Percentiles rank a stretch among this genome's conserved stretches.
phyloP scores from a whole-genome alignment of 2,797 vertebrate species.

The Pantherophis alleghaniensis region DNA sequence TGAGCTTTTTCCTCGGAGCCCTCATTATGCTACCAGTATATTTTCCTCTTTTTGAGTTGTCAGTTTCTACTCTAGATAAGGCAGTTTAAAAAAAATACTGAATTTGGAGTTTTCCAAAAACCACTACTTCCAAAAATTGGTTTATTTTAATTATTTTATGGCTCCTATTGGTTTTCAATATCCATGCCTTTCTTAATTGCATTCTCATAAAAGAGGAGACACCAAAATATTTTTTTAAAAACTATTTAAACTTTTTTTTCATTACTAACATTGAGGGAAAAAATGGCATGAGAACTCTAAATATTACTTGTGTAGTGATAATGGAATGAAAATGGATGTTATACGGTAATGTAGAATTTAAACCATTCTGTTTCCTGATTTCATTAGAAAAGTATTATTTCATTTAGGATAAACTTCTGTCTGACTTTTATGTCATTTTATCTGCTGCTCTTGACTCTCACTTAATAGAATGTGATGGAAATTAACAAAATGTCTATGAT shows the following conservation, averaged over 20 bases:
- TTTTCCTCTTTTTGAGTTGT: neutral
- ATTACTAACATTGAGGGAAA: neutral
- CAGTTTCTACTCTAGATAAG: neutral
- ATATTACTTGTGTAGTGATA: neutral
- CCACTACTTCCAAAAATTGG: neutral
- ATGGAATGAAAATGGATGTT: neutral
- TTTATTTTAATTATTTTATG: neutral
- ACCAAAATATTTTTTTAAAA: slow-evolving; percentile 1
- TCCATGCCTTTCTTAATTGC: accelerated
- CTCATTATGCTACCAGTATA: neutral
- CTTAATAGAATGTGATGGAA: slow-evolving; percentile 7
- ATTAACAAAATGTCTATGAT: neutral
- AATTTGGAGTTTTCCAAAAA: neutral
- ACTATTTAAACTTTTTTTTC: neutral
- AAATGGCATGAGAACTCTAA: neutral
- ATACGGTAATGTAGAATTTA: neutral
- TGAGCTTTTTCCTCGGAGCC: neutral
- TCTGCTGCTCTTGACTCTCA: slow-evolving; percentile 17
- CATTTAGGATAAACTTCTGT: neutral
- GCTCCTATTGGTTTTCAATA: slow-evolving; percentile 26
- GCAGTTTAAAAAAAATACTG: neutral
- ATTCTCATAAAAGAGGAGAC: neutral
- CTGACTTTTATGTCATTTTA: slow-evolving; percentile 40
- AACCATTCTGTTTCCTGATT: neutral
- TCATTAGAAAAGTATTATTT: neutral